A percentile compares a stretch with the other conserved stretches of the same genome.
phyloP scores from a whole-genome alignment of 2,888 invertebrate genomes.

The Cremastobaeus sp. region DNA sequence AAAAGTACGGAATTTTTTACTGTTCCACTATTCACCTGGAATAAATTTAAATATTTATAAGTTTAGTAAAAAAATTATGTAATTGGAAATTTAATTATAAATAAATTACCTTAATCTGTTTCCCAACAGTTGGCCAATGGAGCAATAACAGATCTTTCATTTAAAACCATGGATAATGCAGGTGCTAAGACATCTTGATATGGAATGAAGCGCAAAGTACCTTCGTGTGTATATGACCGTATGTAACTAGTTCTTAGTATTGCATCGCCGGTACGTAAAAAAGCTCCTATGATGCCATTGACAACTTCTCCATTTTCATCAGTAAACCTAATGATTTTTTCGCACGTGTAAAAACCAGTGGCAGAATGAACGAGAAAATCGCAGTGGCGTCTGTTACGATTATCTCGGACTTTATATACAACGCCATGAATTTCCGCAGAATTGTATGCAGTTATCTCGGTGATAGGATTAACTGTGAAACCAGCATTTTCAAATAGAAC shows the following conservation, averaged over 20 bases:
- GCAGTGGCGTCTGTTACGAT: not conserved
- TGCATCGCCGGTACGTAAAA: not conserved
- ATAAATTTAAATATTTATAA: no score
- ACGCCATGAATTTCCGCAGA: not conserved
- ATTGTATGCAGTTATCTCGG: not conserved
- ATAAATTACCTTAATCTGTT: no score
- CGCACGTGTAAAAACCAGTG: constrained; percentile 6
- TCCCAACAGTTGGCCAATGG: constrained; percentile 8
- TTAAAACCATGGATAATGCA: constrained; percentile 6
- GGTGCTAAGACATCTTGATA: constrained; percentile 2
- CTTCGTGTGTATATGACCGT: constrained; percentile 3
- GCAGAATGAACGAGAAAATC: not conserved
- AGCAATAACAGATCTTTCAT: not conserved
- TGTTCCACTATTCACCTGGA: no score
- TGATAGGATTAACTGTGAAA: not conserved
- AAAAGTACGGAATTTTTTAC: no score
- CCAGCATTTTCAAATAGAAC: not conserved
- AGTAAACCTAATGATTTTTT: constrained; percentile 2
- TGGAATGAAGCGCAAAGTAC: not conserved
- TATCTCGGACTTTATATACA: not conserved
- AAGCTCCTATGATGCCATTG: constrained; percentile 1
- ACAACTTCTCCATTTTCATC: not conserved
- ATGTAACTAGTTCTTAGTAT: constrained; percentile 4
- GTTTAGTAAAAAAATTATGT: no score
- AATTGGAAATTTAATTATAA: no score